These are phyloP conservation scores for Erpornis zantholeuca DNA, from an alignment of 2,113 vertebrate species.

Conservation along the genomic window DNA sequence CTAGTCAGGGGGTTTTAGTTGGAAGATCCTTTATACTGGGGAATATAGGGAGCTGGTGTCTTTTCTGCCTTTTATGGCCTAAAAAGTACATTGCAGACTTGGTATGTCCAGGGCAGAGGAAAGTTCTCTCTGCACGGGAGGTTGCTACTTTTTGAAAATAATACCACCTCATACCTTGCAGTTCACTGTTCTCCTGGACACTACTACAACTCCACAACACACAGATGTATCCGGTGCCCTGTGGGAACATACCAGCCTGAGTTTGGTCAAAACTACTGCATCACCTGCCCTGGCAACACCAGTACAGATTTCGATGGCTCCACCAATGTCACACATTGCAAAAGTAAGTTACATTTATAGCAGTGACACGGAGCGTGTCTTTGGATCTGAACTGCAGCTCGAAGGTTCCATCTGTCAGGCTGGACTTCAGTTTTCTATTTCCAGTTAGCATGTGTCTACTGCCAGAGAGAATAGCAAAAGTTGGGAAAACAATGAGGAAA, in stretches of 20 bases:
- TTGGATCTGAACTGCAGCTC: not conserved
- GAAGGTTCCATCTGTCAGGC: not conserved
- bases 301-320: conserved; percentile 86
- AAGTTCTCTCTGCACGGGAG: not conserved
- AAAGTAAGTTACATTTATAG: conserved; percentile 67
- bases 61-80: not conserved
- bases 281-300: conserved; percentile 80
- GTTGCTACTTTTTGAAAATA: not conserved
- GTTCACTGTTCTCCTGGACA: conserved; percentile 85
- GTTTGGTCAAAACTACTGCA: conserved; percentile 82
- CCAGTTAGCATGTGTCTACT: not conserved
- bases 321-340: conserved; percentile 81
- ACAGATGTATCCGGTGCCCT: conserved; percentile 79
- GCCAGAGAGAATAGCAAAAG: not conserved
- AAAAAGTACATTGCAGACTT: not conserved
- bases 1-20: not conserved
- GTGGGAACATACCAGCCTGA: conserved; percentile 81
- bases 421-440: not conserved
- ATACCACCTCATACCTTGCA: not conserved
- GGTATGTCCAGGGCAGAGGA: not conserved
- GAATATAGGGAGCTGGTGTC: not conserved
- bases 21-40: not conserved
- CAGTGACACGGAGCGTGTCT: not conserved
- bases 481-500: not conserved
- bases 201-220: conserved; percentile 79